phyloP scores from a whole-genome alignment of 2,113 vertebrate species.

The Notiomystis cincta region DNA sequence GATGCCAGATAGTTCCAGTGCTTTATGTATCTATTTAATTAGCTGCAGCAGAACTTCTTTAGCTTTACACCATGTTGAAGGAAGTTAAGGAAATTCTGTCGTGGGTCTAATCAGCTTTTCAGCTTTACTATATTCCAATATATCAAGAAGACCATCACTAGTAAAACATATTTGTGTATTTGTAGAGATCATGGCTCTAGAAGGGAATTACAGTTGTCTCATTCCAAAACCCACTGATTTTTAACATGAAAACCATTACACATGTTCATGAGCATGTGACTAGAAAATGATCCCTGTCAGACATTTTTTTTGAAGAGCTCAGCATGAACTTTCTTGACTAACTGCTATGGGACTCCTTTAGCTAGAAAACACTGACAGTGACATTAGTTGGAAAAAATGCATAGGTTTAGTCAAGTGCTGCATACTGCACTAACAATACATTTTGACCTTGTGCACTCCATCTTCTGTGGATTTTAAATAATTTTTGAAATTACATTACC shows the following conservation, averaged over 20 bases:
- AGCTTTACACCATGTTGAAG: not conserved
- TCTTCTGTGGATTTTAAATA: not conserved
- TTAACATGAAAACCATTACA: not conserved
- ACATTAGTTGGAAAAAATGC: not conserved
- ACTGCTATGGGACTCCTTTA: not conserved
- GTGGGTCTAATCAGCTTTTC: not conserved
- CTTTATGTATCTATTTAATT: not conserved
- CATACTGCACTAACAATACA: not conserved
- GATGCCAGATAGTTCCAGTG: not conserved
- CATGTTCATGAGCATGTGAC: not conserved
- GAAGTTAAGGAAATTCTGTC: not conserved
- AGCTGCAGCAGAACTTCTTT: not conserved
- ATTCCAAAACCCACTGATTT: not conserved
- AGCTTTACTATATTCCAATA: conserved; percentile 17
- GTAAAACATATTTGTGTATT: not conserved
- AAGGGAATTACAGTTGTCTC: not conserved
- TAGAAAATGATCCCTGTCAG: not conserved
- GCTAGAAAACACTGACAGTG: not conserved
- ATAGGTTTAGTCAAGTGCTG: too few species aligned
- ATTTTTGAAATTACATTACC: not conserved
- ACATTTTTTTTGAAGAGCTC: not conserved
- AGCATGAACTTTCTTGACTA: not conserved
- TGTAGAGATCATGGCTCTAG: not conserved
- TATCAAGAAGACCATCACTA: conserved; percentile 21
- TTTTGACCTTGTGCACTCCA: not conserved